These are phyloP conservation scores for Vollenhovia emeryi DNA, from an alignment of 1,140 invertebrate genomes.

Conservation along the genomic window DNA sequence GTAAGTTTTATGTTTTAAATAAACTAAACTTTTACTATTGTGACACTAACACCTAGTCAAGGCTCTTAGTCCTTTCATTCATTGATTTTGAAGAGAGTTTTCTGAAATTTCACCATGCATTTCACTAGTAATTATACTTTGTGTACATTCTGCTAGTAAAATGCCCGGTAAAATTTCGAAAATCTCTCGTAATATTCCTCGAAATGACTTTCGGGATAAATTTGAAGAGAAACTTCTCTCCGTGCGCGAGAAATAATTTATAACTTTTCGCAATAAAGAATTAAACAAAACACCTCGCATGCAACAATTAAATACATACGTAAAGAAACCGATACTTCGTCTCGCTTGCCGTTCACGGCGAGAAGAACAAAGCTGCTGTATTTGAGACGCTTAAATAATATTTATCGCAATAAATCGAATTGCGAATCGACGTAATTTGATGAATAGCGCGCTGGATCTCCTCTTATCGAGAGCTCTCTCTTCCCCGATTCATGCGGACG, in stretches of 20 bases:
- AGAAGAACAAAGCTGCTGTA: not conserved
- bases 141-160: too few species aligned
- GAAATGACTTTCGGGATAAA: too few species aligned
- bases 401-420: conserved; percentile 13
- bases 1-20: too few species aligned
- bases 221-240: too few species aligned
- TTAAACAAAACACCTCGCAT: not conserved
- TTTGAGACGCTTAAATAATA: not conserved
- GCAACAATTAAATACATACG: not conserved
- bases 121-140: too few species aligned
- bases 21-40: too few species aligned
- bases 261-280: not conserved
- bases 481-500: conserved; percentile 17
- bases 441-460: not conserved
- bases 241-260: not conserved
- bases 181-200: too few species aligned
- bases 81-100: too few species aligned
- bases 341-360: not conserved
- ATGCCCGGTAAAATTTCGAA: too few species aligned
- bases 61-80: too few species aligned
- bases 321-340: not conserved
- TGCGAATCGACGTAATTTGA: conserved; percentile 22
- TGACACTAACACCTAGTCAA: too few species aligned
- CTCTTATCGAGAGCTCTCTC: conserved; percentile 20
- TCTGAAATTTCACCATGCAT: too few species aligned